These are phyloP conservation scores for Sesamia inferens DNA, from an alignment of 2,888 invertebrate species.

Conservation along the genomic window DNA sequence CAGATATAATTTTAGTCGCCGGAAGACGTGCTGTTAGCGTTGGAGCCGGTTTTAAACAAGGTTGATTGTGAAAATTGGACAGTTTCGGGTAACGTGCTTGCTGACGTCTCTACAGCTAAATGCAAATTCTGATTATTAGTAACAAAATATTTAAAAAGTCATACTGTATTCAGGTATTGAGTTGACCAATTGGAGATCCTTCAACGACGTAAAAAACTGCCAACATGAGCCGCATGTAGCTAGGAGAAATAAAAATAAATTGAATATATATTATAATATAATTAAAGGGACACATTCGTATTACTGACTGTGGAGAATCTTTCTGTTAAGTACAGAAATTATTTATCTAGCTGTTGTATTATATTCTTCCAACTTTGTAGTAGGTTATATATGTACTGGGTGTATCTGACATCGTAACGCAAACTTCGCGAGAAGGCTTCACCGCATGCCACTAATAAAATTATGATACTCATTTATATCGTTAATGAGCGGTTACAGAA, in stretches of 20 bases:
- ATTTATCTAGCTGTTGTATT: not conserved
- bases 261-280: too few relatives aligned
- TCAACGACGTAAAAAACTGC: constrained; percentile 37
- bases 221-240: constrained; percentile 37
- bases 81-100: too few relatives aligned
- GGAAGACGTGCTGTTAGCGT: too few relatives aligned
- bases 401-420: too few relatives aligned
- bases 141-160: not conserved
- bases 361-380: not conserved
- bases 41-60: too few relatives aligned
- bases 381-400: not conserved
- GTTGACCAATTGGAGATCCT: not conserved
- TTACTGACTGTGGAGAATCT: not conserved
- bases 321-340: not conserved
- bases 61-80: too few relatives aligned
- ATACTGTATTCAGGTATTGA: not conserved
- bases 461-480: too few relatives aligned
- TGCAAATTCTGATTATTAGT: not conserved
- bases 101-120: not conserved
- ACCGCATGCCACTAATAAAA: too few relatives aligned
- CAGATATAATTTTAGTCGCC: too few relatives aligned
- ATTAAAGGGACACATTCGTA: not conserved
- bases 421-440: too few relatives aligned
- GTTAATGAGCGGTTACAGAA: not conserved
- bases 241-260: too few relatives aligned